These are phyloP conservation scores for Hydropsyche tenuis DNA, from an alignment of 1,140 invertebrate genomes.

Conservation along the genomic window DNA sequence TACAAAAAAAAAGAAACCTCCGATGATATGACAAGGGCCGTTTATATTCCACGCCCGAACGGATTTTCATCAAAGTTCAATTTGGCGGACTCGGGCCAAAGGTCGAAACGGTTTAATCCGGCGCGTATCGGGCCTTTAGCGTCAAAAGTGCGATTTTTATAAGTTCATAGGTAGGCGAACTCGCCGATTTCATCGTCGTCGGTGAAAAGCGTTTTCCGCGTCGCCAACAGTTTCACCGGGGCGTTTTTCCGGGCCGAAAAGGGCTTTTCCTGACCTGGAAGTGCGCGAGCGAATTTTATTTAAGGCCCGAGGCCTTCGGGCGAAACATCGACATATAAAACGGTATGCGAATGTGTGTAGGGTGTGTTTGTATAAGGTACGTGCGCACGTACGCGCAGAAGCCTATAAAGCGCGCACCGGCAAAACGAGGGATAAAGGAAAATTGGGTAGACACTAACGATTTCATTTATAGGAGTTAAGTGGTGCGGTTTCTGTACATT, in stretches of 20 bases:
- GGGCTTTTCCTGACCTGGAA: not conserved
- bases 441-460: slow-evolving; percentile 37
- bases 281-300: not conserved
- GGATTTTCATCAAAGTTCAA: no score
- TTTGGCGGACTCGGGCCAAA: no score
- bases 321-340: not conserved
- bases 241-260: not conserved
- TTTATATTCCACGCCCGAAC: no score
- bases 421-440: slow-evolving; percentile 33
- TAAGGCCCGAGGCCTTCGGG: not conserved
- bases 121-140: no score
- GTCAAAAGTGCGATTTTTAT: not conserved
- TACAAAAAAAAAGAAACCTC: no score
- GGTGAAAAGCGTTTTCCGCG: not conserved
- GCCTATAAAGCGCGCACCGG: slow-evolving; percentile 4
- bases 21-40: no score
- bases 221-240: not conserved
- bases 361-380: not conserved
- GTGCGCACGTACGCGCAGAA: not conserved
- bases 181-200: not conserved
- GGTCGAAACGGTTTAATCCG: no score
- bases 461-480: slow-evolving; percentile 35
- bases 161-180: not conserved
- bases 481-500: slow-evolving; percentile 33
- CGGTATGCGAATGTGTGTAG: not conserved